These are phyloP conservation scores for Zaprionus africanus DNA, from an alignment of 1,140 invertebrate species.

Conservation along the genomic window DNA sequence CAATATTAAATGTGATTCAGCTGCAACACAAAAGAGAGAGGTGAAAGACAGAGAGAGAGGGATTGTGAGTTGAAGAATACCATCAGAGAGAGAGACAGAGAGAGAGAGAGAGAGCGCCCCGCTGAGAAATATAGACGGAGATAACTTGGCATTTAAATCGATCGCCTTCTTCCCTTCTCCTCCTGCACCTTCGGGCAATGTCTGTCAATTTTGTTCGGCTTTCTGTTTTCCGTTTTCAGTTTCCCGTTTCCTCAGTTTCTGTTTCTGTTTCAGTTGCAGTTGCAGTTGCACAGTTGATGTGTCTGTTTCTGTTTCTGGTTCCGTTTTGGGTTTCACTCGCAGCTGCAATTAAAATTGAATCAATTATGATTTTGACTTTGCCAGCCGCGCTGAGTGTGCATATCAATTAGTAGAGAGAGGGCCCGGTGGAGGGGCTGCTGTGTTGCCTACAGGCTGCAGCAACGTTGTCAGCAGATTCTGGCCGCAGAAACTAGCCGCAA, in stretches of 20 bases:
- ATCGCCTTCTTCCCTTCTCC: slow-evolving; percentile 34
- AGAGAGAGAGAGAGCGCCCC: neutral
- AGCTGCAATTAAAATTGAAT: slow-evolving; percentile 78
- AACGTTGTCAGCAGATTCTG: neutral
- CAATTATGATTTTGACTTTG: slow-evolving; percentile 78
- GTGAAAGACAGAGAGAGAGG: neutral
- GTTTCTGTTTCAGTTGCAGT: slow-evolving; percentile 12
- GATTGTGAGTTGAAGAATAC: neutral
- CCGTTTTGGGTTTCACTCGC: slow-evolving; percentile 30
- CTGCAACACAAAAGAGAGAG: slow-evolving; percentile 7
- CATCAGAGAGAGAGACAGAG: slow-evolving; percentile 1
- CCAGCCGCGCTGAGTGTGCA: slow-evolving; percentile 58
- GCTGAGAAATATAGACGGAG: neutral
- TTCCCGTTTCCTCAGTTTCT: slow-evolving; percentile 9
- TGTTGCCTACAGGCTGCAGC: neutral
- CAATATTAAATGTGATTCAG: slow-evolving; percentile 75
- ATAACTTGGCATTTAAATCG: slow-evolving; percentile 62
- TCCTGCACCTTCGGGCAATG: slow-evolving; percentile 29
- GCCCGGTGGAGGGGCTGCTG: neutral
- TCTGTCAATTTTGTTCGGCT: slow-evolving; percentile 49
- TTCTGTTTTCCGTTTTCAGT: slow-evolving; percentile 32
- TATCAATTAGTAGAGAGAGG: slow-evolving; percentile 28
- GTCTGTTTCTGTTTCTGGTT: slow-evolving; percentile 25
- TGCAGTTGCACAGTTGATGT: slow-evolving; percentile 16
- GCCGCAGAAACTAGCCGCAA: neutral